A percentile compares a stretch with the other conserved stretches of the same genome.
Evolutionary conservation across 2,113 vertebrate species (phyloP).

Genomic region (Dasyprocta punctata): DNA sequence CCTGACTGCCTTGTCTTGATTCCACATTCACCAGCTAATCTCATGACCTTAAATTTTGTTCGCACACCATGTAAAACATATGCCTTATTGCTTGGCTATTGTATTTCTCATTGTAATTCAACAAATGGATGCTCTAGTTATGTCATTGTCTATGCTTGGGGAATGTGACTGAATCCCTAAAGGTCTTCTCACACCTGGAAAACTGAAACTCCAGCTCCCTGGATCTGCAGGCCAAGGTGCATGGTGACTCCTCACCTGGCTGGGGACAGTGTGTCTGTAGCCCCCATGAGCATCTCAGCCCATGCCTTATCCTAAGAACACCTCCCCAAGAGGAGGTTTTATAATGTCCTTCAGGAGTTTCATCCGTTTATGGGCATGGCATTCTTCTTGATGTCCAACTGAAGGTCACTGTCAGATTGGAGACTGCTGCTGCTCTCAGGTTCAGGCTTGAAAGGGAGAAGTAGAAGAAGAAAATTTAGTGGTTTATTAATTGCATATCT

Average conservation of each 20-base stretch:
- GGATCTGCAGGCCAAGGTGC: background rate
- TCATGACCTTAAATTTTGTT: conserved; percentile 9
- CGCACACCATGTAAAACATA: background rate
- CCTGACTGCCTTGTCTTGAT: background rate
- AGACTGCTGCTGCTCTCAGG: background rate
- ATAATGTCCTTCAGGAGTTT: background rate
- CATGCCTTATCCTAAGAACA: background rate
- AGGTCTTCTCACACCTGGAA: background rate
- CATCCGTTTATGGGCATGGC: background rate
- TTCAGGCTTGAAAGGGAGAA: background rate
- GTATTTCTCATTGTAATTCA: conserved; percentile 22
- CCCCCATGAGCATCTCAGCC: background rate
- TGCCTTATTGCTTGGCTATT: background rate
- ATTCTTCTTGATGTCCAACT: background rate
- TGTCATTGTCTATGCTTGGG: background rate
- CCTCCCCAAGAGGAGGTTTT: background rate
- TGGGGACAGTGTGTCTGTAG: background rate
- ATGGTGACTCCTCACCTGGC: background rate
- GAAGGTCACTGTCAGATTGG: background rate
- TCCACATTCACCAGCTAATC: background rate
- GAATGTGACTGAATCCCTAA: background rate
- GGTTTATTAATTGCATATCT: background rate
- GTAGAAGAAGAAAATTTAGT: background rate
- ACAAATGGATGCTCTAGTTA: background rate
- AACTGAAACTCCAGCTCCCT: background rate